Percentiles rank a stretch among this genome's conserved stretches.
Conservation (phyloP, 1,140 invertebrate genomes). For the Bathynomus jamesi region DNA sequence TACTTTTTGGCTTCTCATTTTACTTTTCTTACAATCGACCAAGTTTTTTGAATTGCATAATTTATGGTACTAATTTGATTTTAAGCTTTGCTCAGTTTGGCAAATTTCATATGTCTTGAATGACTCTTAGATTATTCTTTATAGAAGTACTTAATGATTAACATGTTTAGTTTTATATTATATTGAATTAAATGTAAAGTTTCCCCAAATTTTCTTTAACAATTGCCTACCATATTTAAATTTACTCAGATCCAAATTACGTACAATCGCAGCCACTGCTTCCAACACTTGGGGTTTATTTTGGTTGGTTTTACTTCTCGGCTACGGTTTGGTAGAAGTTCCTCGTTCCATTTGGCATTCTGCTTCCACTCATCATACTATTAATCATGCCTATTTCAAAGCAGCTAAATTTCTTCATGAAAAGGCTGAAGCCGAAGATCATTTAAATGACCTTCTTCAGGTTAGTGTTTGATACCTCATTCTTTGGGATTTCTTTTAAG, state of each 20-base stretch:
- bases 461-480: constrained; percentile 47
- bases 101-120: no score
- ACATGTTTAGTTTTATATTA: no score
- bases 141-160: no score
- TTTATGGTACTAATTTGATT: no score
- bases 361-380: constrained; percentile 55
- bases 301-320: constrained; percentile 83
- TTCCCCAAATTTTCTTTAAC: no score
- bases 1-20: no score
- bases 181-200: no score
- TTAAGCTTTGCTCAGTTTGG: no score
- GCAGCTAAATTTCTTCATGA: constrained; percentile 94
- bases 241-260: constrained; percentile 25
- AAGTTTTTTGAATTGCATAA: no score
- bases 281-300: constrained; percentile 99
- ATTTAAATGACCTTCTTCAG: constrained; percentile 87
- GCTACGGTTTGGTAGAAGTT: constrained; percentile 94
- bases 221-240: no score
- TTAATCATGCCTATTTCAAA: constrained; percentile 90
- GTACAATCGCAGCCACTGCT: constrained; percentile 72
- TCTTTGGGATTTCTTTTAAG: constrained; percentile 41
- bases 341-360: constrained; percentile 52
- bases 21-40: no score
- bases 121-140: no score
- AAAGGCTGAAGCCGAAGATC: constrained; percentile 93